Conservation (phyloP, 2,888 invertebrate genomes). For the Ormyrus thymus region DNA sequence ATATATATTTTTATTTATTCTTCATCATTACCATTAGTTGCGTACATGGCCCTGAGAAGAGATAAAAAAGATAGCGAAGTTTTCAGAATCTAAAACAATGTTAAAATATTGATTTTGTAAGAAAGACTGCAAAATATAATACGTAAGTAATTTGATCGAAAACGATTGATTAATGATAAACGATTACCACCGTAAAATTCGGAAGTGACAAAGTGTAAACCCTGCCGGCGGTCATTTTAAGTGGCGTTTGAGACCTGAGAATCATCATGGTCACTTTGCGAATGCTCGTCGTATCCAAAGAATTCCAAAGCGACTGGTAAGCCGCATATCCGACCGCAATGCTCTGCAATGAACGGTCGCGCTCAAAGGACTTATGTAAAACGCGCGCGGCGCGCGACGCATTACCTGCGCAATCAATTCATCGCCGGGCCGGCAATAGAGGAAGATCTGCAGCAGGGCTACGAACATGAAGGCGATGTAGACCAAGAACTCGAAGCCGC, state of each 20-base stretch:
- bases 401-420: slow-evolving; percentile 50
- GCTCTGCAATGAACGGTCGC: slow-evolving; percentile 38
- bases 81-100: slow-evolving; percentile 44
- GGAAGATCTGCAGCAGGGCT: slow-evolving; percentile 52
- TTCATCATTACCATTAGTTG: neutral
- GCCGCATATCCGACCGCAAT: slow-evolving; percentile 32
- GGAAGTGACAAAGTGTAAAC: slow-evolving; percentile 35
- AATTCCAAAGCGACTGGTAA: slow-evolving; percentile 42
- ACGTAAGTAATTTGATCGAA: too few species aligned
- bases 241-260: slow-evolving; percentile 41
- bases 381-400: neutral
- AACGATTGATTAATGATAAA: neutral
- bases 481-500: slow-evolving; percentile 35
- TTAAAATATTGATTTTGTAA: neutral
- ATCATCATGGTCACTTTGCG: slow-evolving; percentile 34
- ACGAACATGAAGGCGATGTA: slow-evolving; percentile 51
- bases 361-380: neutral
- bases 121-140: too few species aligned
- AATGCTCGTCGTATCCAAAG: slow-evolving; percentile 7
- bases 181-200: slow-evolving; percentile 52
- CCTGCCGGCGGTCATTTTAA: slow-evolving; percentile 46
- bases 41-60: slow-evolving; percentile 44
- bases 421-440: slow-evolving; percentile 53
- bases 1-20: neutral
- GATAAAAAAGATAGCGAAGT: slow-evolving; percentile 53